Evolutionary conservation across 2,888 invertebrate species (phyloP).

Genomic region (Synanthedon andrenaeformis): DNA sequence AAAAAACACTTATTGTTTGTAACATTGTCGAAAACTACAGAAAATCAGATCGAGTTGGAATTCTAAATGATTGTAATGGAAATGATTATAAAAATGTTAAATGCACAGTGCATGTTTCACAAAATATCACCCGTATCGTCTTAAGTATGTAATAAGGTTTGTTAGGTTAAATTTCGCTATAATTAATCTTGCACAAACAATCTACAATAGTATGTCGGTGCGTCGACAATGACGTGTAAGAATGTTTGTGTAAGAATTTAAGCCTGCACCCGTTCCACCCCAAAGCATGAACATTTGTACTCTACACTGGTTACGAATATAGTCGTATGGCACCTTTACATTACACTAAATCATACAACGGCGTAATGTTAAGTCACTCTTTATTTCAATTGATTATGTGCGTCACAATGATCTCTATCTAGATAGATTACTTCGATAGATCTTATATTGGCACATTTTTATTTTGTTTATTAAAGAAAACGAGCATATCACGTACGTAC

Average conservation of each 20-base stretch:
- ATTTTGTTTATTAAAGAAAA: too few species aligned
- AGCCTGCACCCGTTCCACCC: conserved; percentile 65
- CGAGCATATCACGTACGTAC: too few species aligned
- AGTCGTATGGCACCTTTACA: conserved; percentile 14
- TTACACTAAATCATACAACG: not conserved
- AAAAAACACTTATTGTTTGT: conserved; percentile 8
- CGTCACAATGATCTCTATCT: too few species aligned
- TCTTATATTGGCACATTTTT: too few species aligned
- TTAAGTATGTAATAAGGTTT: conserved; percentile 25
- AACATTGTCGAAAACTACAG: too few species aligned
- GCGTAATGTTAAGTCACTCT: not conserved
- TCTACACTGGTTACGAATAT: conserved; percentile 15
- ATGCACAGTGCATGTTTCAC: conserved; percentile 65
- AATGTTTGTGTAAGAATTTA: conserved; percentile 45
- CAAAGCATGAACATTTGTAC: conserved; percentile 49
- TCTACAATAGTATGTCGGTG: not conserved
- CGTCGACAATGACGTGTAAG: conserved; percentile 11
- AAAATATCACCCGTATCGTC: conserved; percentile 48
- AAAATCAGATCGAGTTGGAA: conserved; percentile 2
- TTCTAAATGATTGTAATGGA: conserved; percentile 8
- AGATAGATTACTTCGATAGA: too few species aligned
- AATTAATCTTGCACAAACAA: conserved; percentile 39
- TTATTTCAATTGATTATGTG: too few species aligned
- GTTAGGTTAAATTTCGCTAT: conserved; percentile 41
- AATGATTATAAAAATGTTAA: conserved; percentile 18